A percentile compares a stretch with the other conserved stretches of the same genome.
phyloP scores from a whole-genome alignment of 2,113 vertebrate genomes.

The Vulpes vulpes region DNA sequence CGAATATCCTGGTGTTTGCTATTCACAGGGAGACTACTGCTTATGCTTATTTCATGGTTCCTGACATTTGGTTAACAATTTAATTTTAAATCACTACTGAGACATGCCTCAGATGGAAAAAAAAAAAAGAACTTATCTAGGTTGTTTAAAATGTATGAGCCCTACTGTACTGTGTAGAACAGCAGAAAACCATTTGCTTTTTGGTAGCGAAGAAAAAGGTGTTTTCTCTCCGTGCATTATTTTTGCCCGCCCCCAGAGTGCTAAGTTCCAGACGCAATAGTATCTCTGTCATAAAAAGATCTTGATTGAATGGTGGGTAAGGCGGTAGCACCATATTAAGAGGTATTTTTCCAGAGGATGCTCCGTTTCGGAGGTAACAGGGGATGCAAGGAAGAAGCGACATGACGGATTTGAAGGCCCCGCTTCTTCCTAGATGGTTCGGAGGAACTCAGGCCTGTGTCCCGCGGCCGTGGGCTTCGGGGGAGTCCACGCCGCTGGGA shows the following conservation, averaged over 20 bases:
- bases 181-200: slow-evolving; percentile 65
- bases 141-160: slow-evolving; percentile 75
- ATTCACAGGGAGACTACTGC: background rate
- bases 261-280: background rate
- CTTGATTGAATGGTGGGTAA: background rate
- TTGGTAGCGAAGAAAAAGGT: slow-evolving; percentile 42
- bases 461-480: background rate
- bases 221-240: background rate
- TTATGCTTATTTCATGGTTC: slow-evolving; percentile 32
- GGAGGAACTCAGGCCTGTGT: background rate
- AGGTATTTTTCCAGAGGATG: background rate
- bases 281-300: slow-evolving; percentile 7
- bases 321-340: background rate
- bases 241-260: background rate
- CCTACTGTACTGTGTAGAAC: slow-evolving; percentile 6
- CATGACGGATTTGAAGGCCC: background rate
- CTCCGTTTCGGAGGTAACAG: background rate
- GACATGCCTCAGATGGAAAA: slow-evolving; percentile 56
- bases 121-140: background rate
- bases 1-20: slow-evolving; percentile 21
- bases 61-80: slow-evolving; percentile 69
- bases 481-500: background rate
- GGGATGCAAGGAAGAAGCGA: background rate
- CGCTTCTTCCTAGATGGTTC: background rate
- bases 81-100: slow-evolving; percentile 72